Evolutionary conservation across 2,113 vertebrate species (phyloP).

Genomic region (Lasiurus borealis): DNA sequence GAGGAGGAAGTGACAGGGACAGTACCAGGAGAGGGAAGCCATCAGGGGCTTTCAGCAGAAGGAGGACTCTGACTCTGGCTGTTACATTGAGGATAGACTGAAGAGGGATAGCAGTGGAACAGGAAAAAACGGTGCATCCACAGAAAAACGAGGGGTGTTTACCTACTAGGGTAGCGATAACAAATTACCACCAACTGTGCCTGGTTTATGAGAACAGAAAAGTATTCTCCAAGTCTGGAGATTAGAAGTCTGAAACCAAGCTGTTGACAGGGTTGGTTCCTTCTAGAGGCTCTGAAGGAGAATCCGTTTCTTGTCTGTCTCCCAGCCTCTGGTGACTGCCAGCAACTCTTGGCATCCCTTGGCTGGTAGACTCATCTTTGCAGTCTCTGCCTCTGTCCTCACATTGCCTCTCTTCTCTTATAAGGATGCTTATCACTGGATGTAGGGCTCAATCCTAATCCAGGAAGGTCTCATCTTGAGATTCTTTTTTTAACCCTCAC

Average conservation of each 20-base stretch:
- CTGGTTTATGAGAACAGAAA: background rate
- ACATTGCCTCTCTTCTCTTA: background rate
- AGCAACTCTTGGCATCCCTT: background rate
- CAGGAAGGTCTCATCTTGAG: background rate
- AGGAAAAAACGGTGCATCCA: background rate
- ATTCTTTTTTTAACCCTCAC: background rate
- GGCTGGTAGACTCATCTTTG: background rate
- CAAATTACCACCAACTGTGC: background rate
- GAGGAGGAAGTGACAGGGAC: background rate
- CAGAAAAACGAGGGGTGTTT: too few relatives aligned
- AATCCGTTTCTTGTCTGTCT: accelerated
- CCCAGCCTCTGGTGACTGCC: background rate
- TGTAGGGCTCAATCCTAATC: background rate
- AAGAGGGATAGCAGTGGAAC: background rate
- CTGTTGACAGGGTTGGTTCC: background rate
- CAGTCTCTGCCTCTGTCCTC: background rate
- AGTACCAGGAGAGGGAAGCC: background rate
- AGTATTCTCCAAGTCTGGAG: background rate
- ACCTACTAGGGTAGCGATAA: background rate
- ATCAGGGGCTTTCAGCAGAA: too few relatives aligned
- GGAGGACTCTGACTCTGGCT: background rate
- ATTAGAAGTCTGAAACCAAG: background rate
- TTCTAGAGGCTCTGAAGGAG: background rate
- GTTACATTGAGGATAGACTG: background rate
- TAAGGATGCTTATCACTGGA: background rate